A percentile compares a stretch with the other conserved stretches of the same genome.
These are phyloP conservation scores for Adineta ricciae DNA, from an alignment of 2,888 invertebrate species.

Conservation along the genomic window DNA sequence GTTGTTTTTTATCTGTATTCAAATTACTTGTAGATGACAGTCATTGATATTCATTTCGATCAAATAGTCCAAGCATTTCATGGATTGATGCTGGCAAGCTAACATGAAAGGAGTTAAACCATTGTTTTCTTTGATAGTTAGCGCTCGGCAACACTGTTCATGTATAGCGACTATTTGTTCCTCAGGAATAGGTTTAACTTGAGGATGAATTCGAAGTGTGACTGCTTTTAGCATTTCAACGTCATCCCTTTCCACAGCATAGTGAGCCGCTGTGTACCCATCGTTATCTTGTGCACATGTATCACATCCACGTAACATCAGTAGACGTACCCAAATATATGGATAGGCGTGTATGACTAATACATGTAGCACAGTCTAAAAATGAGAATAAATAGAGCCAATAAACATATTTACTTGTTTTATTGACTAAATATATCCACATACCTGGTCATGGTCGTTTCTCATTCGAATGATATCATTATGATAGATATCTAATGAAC, in stretches of 20 bases:
- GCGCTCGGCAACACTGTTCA: not conserved
- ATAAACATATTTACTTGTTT: too few species aligned
- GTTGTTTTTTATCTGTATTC: not conserved
- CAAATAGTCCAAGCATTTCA: not conserved
- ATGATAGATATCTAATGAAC: not conserved
- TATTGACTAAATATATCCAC: too few species aligned
- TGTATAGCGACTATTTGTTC: not conserved
- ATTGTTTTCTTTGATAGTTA: not conserved
- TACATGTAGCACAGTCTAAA: not conserved
- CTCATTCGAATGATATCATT: not conserved
- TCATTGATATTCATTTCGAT: not conserved
- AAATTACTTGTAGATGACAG: not conserved
- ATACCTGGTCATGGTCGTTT: not conserved
- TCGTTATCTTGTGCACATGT: not conserved
- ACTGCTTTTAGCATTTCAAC: slow-evolving; percentile 2
- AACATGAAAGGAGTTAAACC: not conserved
- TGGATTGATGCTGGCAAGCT: not conserved
- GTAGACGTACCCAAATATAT: not conserved
- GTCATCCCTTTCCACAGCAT: not conserved
- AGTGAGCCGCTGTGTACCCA: slow-evolving; percentile 1
- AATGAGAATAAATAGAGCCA: too few species aligned
- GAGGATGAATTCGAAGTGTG: not conserved
- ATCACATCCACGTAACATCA: not conserved
- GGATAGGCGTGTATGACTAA: not conserved
- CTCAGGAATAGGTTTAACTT: not conserved